phyloP scores from a whole-genome alignment of 1,140 invertebrate genomes.

The Drosophila grimshawi region DNA sequence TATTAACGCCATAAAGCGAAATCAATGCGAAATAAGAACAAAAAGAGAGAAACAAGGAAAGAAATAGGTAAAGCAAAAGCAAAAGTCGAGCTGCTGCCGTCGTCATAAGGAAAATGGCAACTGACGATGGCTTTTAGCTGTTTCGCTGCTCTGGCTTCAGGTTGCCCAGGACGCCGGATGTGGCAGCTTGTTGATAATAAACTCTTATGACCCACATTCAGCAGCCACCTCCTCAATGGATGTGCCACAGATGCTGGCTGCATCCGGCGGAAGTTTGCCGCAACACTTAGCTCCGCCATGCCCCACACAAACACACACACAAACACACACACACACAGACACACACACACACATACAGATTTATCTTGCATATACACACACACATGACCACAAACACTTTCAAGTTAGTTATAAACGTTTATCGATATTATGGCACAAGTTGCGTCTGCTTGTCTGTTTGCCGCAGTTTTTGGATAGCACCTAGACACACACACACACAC shows the following conservation, averaged over 20 bases:
- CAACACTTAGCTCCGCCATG: slow-evolving; percentile 57
- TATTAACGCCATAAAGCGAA: slow-evolving; percentile 74
- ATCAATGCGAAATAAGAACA: slow-evolving; percentile 68
- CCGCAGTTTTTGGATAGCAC: slow-evolving; percentile 30
- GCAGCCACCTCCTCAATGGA: slow-evolving; percentile 17
- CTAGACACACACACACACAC: background rate
- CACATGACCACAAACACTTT: slow-evolving; percentile 56
- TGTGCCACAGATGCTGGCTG: slow-evolving; percentile 53
- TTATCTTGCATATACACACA: background rate
- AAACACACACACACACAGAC: slow-evolving; percentile 4
- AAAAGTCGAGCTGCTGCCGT: background rate
- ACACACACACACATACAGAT: slow-evolving; percentile 2
- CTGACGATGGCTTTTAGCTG: slow-evolving; percentile 44
- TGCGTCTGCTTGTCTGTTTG: slow-evolving; percentile 34
- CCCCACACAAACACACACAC: slow-evolving; percentile 4
- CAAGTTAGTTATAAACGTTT: slow-evolving; percentile 80
- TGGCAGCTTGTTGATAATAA: slow-evolving; percentile 81
- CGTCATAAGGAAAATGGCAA: slow-evolving; percentile 43
- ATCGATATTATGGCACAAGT: slow-evolving; percentile 73
- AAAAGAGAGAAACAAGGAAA: slow-evolving; percentile 7
- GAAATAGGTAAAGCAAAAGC: background rate
- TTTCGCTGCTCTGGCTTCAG: slow-evolving; percentile 53
- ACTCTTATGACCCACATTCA: slow-evolving; percentile 76
- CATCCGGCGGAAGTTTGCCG: slow-evolving; percentile 78
- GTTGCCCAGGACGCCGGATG: slow-evolving; percentile 63